Evolutionary conservation across 2,888 invertebrate species (phyloP).

Genomic region (Arge pagana): DNA sequence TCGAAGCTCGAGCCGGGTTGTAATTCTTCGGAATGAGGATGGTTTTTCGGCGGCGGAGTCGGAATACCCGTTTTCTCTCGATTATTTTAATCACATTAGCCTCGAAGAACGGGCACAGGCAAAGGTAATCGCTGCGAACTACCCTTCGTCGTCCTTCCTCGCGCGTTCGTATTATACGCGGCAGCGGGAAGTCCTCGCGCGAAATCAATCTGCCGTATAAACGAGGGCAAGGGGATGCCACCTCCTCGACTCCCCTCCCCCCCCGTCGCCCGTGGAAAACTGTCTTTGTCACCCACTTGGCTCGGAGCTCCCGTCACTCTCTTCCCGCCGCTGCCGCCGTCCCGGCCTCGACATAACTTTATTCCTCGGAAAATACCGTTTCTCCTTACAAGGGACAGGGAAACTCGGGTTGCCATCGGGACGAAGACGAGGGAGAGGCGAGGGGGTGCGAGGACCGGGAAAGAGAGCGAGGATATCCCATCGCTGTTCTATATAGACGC

Average conservation of each 20-base stretch:
- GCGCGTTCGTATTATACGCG: too few species aligned
- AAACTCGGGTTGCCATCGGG: too few species aligned
- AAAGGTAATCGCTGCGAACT: slow-evolving; percentile 25
- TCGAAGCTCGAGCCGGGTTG: too few species aligned
- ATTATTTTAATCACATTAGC: slow-evolving; percentile 46
- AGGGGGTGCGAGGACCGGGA: not conserved
- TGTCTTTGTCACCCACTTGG: slow-evolving; percentile 32
- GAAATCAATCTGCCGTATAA: slow-evolving; percentile 49
- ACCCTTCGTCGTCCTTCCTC: slow-evolving; percentile 28
- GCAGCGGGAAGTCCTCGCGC: slow-evolving; percentile 37
- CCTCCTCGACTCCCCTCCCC: slow-evolving; percentile 28
- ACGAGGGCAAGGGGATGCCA: slow-evolving; percentile 44
- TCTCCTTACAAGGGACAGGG: too few species aligned
- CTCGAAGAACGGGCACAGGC: slow-evolving; percentile 13
- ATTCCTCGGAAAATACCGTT: too few species aligned
- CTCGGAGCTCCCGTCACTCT: slow-evolving; percentile 25
- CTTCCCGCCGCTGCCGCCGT: slow-evolving; percentile 21
- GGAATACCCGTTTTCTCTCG: slow-evolving; percentile 18
- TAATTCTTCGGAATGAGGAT: too few species aligned
- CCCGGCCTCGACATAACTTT: slow-evolving; percentile 22
- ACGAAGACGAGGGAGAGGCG: not conserved
- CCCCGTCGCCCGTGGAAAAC: slow-evolving; percentile 22
- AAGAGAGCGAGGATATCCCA: slow-evolving; percentile 17
- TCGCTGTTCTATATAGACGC: slow-evolving; percentile 18
- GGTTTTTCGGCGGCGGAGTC: not conserved